Conservation (phyloP, 1,140 invertebrate species). For the Cyclina sinensis region DNA sequence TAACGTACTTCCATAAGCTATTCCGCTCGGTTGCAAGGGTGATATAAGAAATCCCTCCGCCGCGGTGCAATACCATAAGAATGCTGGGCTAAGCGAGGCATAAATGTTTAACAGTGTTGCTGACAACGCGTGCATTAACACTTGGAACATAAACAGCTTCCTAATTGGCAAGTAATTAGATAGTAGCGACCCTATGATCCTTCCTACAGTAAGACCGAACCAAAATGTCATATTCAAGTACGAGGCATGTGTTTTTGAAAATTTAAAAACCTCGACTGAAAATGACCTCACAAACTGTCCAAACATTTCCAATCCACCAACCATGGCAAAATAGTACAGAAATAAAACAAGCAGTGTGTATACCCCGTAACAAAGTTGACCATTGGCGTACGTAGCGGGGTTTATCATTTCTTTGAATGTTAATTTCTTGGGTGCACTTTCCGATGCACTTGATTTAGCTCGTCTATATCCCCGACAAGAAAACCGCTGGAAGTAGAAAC, state of each 20-base stretch:
- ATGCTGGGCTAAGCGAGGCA: neutral
- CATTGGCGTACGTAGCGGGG: constrained; percentile 49
- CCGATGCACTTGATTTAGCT: neutral
- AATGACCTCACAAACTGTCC: constrained; percentile 50
- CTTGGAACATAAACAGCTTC: constrained; percentile 19
- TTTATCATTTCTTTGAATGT: constrained; percentile 54
- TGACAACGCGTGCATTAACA: constrained; percentile 14
- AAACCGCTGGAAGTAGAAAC: neutral
- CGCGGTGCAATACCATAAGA: constrained; percentile 40
- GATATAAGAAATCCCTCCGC: constrained; percentile 17
- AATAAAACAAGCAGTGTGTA: neutral
- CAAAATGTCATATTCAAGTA: constrained; percentile 50
- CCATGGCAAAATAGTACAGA: constrained; percentile 30
- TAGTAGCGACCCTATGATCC: neutral
- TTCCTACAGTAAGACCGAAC: constrained; percentile 35
- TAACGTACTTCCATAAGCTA: constrained; percentile 42
- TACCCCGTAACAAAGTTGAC: constrained; percentile 18
- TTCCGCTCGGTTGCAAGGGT: constrained; percentile 10
- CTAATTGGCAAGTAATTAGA: constrained; percentile 25
- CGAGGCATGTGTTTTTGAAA: constrained; percentile 40
- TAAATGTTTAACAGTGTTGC: constrained; percentile 19
- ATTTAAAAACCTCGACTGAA: constrained; percentile 31
- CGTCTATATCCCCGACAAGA: neutral
- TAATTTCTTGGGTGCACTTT: neutral
- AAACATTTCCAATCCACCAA: constrained; percentile 30